These are phyloP conservation scores for Tipula vernalis DNA, from an alignment of 2,888 invertebrate species.

Conservation along the genomic window DNA sequence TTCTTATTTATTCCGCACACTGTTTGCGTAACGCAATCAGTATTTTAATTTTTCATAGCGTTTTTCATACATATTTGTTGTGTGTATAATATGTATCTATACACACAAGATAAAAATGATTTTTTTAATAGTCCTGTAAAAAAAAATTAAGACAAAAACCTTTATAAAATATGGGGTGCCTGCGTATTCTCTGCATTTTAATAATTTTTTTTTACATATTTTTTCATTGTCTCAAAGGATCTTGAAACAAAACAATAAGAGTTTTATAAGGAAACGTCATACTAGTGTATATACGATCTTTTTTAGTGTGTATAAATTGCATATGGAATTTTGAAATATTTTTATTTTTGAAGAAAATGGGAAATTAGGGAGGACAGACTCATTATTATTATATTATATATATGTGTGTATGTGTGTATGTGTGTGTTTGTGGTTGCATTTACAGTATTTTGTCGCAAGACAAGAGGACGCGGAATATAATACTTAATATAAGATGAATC, in stretches of 20 bases:
- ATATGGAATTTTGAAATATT: background rate
- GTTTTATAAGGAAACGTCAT: constrained; percentile 5
- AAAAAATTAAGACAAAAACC: constrained; percentile 8
- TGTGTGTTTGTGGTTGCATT: background rate
- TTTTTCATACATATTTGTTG: background rate
- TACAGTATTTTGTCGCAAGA: background rate
- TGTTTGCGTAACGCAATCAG: constrained; percentile 9
- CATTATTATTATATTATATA: background rate
- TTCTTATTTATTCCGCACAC: constrained; percentile 6
- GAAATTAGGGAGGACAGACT: background rate
- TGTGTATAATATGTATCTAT: background rate
- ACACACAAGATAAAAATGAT: background rate
- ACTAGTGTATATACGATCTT: background rate
- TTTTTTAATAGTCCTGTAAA: background rate
- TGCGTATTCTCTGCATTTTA: background rate
- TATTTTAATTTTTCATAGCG: background rate
- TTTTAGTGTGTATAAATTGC: background rate
- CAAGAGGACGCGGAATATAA: background rate
- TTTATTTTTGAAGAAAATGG: background rate
- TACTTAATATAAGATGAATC: background rate
- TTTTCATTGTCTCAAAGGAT: constrained; percentile 9
- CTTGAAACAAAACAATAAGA: constrained; percentile 6
- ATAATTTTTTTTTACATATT: background rate
- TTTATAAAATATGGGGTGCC: background rate
- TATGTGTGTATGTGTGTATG: background rate